Evolutionary conservation across 2,888 invertebrate species (phyloP), one percentile per base, ranked within the genome.

Genomic region (Euplexia lucipara): DNA sequence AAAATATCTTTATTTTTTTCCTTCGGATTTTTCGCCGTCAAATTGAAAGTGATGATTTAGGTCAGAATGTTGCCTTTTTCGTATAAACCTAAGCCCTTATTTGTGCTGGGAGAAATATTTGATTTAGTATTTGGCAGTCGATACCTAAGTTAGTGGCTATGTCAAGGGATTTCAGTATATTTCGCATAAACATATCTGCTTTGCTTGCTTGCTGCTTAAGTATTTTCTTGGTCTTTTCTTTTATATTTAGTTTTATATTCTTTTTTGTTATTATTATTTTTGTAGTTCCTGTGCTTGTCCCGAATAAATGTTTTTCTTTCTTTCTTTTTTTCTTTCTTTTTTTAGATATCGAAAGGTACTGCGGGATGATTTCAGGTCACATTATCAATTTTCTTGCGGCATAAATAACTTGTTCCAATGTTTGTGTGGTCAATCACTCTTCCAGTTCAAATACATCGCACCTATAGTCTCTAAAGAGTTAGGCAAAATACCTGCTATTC

Each of bases 81-180:
- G 52, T 35, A 39, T 47, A 35, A 10, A 20, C 48, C 56, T 57
- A 53, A 57, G 48, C 53, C 53, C 12, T 41, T 56, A 56, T 56
- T 71, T 30, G 30, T 42, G 56, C 18, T 53, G 30, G 8, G 48
- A 37, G 34, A 73, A 49, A 68, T 74, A 48, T 68, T 74, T 49
- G 57, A 53, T 68, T 74, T 68, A 44, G 56, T 68, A 62, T 68
- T 59, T 66, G 47, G 39, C 30, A 48, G 47, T 51, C 37, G 32
- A 54, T 67, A 37, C 45, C 44, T 52, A 74, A 57, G 44, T 37
- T 41, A 35, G n/a, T 10, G 26, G 32, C 14, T 54, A 44, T 34
- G 56, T 67, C 74, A 52, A 62, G 69, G 74, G 71, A 57, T 53
- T 74, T 62, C 57, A 41, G 26, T 26, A 26, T 26, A 26, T 26